phyloP scores from a whole-genome alignment of 2,888 invertebrate genomes.

The Bursaphelenchus okinawaensis region DNA sequence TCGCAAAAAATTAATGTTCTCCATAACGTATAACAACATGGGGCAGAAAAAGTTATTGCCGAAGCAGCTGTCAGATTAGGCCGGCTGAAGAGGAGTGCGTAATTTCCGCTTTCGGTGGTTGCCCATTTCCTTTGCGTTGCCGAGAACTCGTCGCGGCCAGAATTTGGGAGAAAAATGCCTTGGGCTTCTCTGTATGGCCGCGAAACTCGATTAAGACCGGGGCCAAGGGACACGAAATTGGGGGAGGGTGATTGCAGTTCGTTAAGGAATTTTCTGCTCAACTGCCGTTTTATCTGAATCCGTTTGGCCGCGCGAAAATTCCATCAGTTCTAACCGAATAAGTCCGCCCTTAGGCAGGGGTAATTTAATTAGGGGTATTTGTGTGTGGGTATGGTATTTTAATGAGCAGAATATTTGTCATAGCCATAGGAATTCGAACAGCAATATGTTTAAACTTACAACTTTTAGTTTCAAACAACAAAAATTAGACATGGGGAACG shows the following conservation, averaged over 20 bases:
- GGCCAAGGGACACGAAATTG: not conserved
- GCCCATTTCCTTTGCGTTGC: not conserved
- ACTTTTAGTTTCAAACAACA: too few species aligned
- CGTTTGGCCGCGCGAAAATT: not conserved
- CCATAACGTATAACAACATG: not conserved
- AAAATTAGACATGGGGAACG: too few species aligned
- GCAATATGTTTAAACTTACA: too few species aligned
- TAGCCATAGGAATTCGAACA: too few species aligned
- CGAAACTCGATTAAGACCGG: not conserved
- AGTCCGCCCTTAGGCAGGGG: too few species aligned
- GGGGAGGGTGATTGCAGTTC: not conserved
- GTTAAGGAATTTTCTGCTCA: not conserved
- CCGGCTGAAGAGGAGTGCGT: not conserved
- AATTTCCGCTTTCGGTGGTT: not conserved
- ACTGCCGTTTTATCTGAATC: not conserved
- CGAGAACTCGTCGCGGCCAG: not conserved
- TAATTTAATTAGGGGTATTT: too few species aligned
- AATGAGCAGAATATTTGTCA: too few species aligned
- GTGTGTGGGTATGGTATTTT: too few species aligned
- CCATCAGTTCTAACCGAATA: not conserved
- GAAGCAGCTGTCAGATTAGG: not conserved
- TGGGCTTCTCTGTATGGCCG: not conserved
- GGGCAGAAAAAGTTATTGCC: not conserved
- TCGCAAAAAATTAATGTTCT: too few species aligned
- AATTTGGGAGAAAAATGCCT: not conserved